Percentiles rank a stretch among this genome's conserved stretches.
These are phyloP conservation scores for Leptodactylus fuscus DNA, from an alignment of 2,113 vertebrate species.

Conservation along the genomic window DNA sequence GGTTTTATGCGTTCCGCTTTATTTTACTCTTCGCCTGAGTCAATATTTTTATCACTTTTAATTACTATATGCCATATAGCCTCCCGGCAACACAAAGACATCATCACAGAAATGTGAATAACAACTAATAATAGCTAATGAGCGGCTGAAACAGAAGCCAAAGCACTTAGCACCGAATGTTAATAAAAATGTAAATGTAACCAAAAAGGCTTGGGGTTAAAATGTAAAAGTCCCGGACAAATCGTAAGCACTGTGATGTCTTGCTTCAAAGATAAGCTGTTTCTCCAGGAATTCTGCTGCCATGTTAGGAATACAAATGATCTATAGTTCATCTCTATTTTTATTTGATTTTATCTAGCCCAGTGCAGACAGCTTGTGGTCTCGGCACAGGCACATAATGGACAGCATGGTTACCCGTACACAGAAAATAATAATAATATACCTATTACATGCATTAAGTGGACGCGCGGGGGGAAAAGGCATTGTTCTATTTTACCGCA, in stretches of 20 bases:
- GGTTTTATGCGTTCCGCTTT: not conserved
- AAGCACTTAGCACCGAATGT: conserved; percentile 32
- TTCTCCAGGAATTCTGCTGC: conserved; percentile 26
- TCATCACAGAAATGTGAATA: conserved; percentile 46
- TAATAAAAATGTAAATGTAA: conserved; percentile 59
- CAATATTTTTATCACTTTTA: conserved; percentile 52
- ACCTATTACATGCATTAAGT: not conserved
- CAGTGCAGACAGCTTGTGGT: not conserved
- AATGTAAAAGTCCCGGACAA: conserved; percentile 51
- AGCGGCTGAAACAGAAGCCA: conserved; percentile 49
- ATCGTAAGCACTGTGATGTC: conserved; percentile 51
- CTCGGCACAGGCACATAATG: not conserved
- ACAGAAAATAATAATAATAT: not conserved
- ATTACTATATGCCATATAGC: conserved; percentile 30
- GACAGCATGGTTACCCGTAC: not conserved
- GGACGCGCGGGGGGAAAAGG: too few species aligned
- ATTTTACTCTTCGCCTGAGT: conserved; percentile 36
- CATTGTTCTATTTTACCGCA: too few species aligned
- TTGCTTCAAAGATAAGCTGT: conserved; percentile 52
- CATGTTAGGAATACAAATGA: conserved; percentile 33
- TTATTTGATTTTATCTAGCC: conserved; percentile 11
- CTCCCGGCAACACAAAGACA: conserved; percentile 21
- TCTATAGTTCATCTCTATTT: not conserved
- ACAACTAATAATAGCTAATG: conserved; percentile 59
- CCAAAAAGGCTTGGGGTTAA: conserved; percentile 49